Base-by-base conservation (phyloP, 2,113 vertebrate genomes). In the Lontra canadensis region DNA sequence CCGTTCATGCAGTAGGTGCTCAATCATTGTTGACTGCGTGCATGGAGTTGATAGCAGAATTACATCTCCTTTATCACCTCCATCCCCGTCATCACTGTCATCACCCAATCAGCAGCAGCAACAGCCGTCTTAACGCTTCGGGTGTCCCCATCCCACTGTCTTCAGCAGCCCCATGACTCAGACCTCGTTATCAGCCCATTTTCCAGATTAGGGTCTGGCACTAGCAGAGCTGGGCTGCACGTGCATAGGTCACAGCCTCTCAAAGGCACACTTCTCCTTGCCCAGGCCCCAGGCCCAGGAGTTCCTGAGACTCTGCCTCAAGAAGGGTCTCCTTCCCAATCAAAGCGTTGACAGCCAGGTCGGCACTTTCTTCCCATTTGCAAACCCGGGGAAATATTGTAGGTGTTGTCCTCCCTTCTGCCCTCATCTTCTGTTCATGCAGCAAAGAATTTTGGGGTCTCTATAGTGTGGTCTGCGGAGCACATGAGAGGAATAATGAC, bases 81-180 rank as follows among this genome's bases (percentile, higher is more conserved):
- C 42, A 12, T 71, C 34, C 20, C 52, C 4, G 14, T 52, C 14
- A 8, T 47, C 31, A 18, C 57, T 59, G 57, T 59, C 21, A 25
- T 26, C n/a, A 13, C 52, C 29, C 13, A 44, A 57, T 34, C 14
- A 34, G 10, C 23, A 29, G 52, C 17, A n/a, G 20, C 14, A 12
- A 29, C 83, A 17, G 13, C 36, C 15, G 6, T 20, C 20, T 25
- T 18, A 15, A 20, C 25, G 2, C 29, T 20, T 21, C 26, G 4
- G 6, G 2, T 20, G 11, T 23, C 10, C 5, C 10, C 7, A 34
- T 39, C 49, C 4, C 29, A 4, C 3, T 0, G 1, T 26, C 1
- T 2, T 44, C 34, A 61, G 36, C 25, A 3, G 9, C 2, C 25
- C 76, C 17, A 6, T 13, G 29, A 95, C 6, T 21, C 1, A 26